Evolutionary conservation across 2,888 invertebrate genomes (phyloP).

Genomic region (Drosophila mettleri): DNA sequence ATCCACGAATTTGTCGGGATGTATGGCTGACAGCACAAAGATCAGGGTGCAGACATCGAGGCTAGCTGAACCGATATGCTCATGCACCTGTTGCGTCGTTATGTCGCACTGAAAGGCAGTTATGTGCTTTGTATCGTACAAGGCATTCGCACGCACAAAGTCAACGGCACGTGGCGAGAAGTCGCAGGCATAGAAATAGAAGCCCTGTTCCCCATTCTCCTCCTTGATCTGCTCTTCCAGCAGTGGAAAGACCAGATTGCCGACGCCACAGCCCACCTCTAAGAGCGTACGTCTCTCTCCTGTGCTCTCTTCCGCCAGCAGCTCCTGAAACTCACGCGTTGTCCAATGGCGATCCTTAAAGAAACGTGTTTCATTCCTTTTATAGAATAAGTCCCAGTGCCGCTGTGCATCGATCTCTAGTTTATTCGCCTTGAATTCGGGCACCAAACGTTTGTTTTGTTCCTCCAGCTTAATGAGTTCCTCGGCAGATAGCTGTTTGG

Average conservation of each 20-base stretch:
- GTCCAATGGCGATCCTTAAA: slow-evolving; percentile 99
- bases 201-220: slow-evolving; percentile 84
- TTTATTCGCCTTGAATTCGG: slow-evolving; percentile 90
- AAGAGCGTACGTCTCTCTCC: slow-evolving; percentile 82
- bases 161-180: slow-evolving; percentile 96
- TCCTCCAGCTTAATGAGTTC: slow-evolving; percentile 88
- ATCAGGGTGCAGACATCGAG: slow-evolving; percentile 95
- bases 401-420: slow-evolving; percentile 93
- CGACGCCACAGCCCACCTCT: slow-evolving; percentile 98
- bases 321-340: slow-evolving; percentile 95
- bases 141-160: slow-evolving; percentile 90
- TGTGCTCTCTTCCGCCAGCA: slow-evolving; percentile 86
- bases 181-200: slow-evolving; percentile 95
- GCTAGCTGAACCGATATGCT: slow-evolving; percentile 85
- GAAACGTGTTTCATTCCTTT: slow-evolving; percentile 96
- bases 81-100: slow-evolving; percentile 88
- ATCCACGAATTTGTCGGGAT: slow-evolving; percentile 91
- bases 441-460: slow-evolving; percentile 89
- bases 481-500: slow-evolving; percentile 85
- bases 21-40: slow-evolving; percentile 97
- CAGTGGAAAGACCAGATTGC: slow-evolving; percentile 97
- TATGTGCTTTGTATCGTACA: slow-evolving; percentile 89
- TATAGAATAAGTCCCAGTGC: slow-evolving; percentile 98
- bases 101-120: slow-evolving; percentile 94
- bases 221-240: slow-evolving; percentile 89